Evolutionary conservation across 2,113 vertebrate species (phyloP).

Genomic region (Silurus meridionalis): DNA sequence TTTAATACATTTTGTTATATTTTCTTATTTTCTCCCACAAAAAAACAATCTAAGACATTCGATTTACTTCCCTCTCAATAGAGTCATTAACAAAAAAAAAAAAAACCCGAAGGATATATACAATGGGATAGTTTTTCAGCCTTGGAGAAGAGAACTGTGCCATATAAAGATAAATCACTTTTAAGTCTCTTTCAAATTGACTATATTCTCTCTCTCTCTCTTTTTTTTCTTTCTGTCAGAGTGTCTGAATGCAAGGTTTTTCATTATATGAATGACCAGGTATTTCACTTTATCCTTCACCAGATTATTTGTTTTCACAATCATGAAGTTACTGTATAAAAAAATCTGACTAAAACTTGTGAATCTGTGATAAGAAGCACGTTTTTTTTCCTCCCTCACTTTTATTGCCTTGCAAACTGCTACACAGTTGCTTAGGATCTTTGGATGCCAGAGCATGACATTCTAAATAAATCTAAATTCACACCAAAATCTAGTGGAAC

Average conservation of each 20-base stretch:
- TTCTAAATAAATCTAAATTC: too few relatives aligned
- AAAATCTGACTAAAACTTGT: neutral
- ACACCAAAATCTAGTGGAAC: too few relatives aligned
- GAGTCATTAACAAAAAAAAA: neutral
- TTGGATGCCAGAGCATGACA: too few relatives aligned
- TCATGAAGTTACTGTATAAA: neutral
- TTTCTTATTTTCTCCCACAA: neutral
- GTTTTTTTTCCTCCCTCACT: neutral
- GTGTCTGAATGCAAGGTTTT: conserved; percentile 7
- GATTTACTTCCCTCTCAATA: neutral
- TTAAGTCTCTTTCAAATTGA: neutral
- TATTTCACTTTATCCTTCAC: neutral
- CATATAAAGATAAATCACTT: conserved; percentile 4
- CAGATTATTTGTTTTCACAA: neutral
- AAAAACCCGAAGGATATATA: neutral
- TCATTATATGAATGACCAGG: neutral
- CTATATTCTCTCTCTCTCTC: neutral
- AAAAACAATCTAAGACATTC: neutral
- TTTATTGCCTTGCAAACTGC: neutral
- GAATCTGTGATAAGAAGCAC: neutral
- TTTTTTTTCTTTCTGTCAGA: neutral
- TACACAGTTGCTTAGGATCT: too few relatives aligned
- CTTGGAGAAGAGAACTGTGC: neutral
- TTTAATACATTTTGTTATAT: neutral
- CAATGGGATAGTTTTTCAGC: neutral